Evolutionary conservation across 2,113 vertebrate species (phyloP).

Genomic region (Nanorana parkeri): DNA sequence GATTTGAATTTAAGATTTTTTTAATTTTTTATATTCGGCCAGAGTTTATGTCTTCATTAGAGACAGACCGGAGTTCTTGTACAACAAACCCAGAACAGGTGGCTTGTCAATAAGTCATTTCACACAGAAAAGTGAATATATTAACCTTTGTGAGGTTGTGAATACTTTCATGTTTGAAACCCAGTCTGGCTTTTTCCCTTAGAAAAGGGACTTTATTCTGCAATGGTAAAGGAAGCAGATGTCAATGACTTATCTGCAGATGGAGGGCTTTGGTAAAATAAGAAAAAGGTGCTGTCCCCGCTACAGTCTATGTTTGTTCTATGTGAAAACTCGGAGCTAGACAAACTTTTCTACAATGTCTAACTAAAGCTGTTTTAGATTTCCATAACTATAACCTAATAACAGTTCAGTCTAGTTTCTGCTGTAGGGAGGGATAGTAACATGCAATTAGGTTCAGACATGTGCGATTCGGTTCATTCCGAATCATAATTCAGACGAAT

Average conservation of each 20-base stretch:
- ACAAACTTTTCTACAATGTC: too few relatives aligned
- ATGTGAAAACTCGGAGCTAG: background rate
- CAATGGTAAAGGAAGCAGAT: constrained; percentile 46
- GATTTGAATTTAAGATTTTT: too few relatives aligned
- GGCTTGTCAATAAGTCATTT: constrained; percentile 3
- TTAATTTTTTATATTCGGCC: too few relatives aligned
- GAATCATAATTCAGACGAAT: too few relatives aligned
- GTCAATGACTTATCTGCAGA: constrained; percentile 29
- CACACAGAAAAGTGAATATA: background rate
- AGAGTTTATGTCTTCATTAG: background rate
- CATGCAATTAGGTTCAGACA: too few relatives aligned
- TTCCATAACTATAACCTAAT: too few relatives aligned
- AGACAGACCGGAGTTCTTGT: background rate
- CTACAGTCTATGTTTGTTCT: background rate
- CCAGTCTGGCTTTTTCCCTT: constrained; percentile 32
- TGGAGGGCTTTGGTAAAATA: constrained; percentile 20
- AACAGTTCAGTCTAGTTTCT: too few relatives aligned
- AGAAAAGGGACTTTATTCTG: constrained; percentile 47
- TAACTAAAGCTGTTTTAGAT: too few relatives aligned
- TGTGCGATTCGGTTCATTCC: too few relatives aligned
- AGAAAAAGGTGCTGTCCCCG: constrained; percentile 40
- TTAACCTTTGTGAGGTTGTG: background rate
- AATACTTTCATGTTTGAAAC: constrained; percentile 8
- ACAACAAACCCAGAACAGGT: background rate
- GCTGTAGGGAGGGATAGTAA: too few relatives aligned